These are phyloP conservation scores for Sesia apiformis DNA, from an alignment of 2,888 invertebrate species.

Conservation along the genomic window DNA sequence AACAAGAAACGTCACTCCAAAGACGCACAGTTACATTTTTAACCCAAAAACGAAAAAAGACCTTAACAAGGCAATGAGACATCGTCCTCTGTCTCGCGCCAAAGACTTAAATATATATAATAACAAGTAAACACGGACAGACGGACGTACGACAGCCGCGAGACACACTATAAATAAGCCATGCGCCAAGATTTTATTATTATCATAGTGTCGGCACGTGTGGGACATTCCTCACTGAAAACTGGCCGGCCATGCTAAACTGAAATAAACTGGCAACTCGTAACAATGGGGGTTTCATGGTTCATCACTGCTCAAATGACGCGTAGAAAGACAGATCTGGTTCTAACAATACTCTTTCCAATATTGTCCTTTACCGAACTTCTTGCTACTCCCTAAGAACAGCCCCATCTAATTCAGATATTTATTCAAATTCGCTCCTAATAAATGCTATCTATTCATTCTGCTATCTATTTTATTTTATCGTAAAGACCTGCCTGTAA, in stretches of 20 bases:
- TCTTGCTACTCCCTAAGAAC: no score
- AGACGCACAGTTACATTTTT: background rate
- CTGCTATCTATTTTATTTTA: no score
- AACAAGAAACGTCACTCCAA: background rate
- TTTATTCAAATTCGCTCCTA: no score
- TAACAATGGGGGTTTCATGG: no score
- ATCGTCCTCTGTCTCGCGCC: conserved; percentile 13
- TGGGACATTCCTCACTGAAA: conserved; percentile 50
- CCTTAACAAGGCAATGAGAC: conserved; percentile 41
- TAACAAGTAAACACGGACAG: conserved; percentile 38
- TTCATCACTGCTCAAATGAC: no score
- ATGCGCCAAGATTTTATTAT: conserved; percentile 74
- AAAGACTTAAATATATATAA: conserved; percentile 36
- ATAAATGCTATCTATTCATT: no score
- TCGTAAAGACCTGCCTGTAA: no score
- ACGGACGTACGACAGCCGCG: conserved; percentile 72
- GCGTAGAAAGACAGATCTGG: no score
- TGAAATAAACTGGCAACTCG: conserved; percentile 11
- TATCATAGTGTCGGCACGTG: conserved; percentile 69
- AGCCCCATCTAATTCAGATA: no score
- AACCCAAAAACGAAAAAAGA: conserved; percentile 4
- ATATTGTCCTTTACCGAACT: no score
- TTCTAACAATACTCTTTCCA: no score
- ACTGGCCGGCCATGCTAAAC: conserved; percentile 15
- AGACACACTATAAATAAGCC: conserved; percentile 72